These are phyloP conservation scores for Apis cerana DNA, from an alignment of 1,140 invertebrate species.

Conservation along the genomic window DNA sequence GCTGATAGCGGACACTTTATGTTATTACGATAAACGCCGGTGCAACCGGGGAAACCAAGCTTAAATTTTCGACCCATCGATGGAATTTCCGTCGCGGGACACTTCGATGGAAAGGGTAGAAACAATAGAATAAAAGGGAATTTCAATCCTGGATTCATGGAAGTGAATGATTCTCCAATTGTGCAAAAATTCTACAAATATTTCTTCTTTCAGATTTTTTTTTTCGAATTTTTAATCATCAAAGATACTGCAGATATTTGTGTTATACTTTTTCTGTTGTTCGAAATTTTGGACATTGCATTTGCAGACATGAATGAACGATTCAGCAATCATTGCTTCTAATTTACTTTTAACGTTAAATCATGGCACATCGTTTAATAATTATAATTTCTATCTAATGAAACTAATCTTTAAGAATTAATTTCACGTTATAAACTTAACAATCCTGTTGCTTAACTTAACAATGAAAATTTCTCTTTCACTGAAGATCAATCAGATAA, in stretches of 20 bases:
- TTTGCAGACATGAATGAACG: too few relatives aligned
- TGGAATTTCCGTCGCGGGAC: background rate
- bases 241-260: too few relatives aligned
- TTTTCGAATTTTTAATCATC: too few relatives aligned
- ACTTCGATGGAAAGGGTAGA: too few relatives aligned
- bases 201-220: too few relatives aligned
- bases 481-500: background rate
- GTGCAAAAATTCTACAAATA: too few relatives aligned
- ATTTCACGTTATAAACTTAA: background rate
- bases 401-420: background rate
- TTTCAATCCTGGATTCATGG: background rate
- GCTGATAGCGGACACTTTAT: slow-evolving; percentile 38
- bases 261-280: too few relatives aligned
- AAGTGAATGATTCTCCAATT: too few relatives aligned
- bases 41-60: background rate
- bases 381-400: background rate
- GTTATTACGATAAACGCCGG: slow-evolving; percentile 26
- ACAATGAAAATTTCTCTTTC: background rate
- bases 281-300: too few relatives aligned
- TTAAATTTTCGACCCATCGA: slow-evolving; percentile 21
- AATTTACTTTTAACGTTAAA: too few relatives aligned
- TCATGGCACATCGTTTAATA: too few relatives aligned
- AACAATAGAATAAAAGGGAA: background rate
- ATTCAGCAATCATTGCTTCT: too few relatives aligned
- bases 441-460: rapidly evolving